phyloP scores from a whole-genome alignment of 1,140 invertebrate species.

The Drosophila setifemur region DNA sequence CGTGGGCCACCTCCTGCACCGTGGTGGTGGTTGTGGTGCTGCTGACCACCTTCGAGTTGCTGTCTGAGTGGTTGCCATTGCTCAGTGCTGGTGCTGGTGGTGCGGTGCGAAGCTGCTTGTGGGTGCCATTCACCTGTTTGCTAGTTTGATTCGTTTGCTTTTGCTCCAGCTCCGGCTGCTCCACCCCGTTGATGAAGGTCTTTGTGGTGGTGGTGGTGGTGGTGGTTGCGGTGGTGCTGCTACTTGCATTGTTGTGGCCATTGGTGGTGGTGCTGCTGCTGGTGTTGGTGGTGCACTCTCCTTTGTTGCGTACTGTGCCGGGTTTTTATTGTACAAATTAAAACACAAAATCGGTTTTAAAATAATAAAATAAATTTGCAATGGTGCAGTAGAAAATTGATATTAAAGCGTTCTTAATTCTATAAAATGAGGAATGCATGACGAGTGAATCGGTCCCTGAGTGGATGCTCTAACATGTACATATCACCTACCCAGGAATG shows the following conservation, averaged over 20 bases:
- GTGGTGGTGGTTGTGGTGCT: constrained; percentile 19
- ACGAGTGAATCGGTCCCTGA: too few relatives aligned
- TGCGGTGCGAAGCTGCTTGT: constrained; percentile 19
- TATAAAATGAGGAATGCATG: too few relatives aligned
- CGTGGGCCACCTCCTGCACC: constrained; percentile 35
- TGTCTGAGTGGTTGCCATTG: constrained; percentile 27
- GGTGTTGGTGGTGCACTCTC: constrained; percentile 40
- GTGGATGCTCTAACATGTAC: too few relatives aligned
- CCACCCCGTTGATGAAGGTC: constrained; percentile 38
- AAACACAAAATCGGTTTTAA: too few relatives aligned
- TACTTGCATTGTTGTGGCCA: not conserved
- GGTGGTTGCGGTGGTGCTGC: constrained; percentile 8
- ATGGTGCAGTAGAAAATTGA: not conserved
- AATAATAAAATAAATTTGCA: not conserved
- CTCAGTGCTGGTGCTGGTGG: constrained; percentile 7
- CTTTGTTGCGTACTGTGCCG: constrained; percentile 53
- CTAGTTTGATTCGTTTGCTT: not conserved
- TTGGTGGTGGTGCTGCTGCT: constrained; percentile 7
- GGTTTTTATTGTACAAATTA: not conserved
- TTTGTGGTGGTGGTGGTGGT: constrained; percentile 32
- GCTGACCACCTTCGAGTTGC: constrained; percentile 3
- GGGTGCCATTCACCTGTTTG: constrained; percentile 39
- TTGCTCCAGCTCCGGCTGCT: constrained; percentile 1
- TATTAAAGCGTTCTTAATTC: too few relatives aligned
- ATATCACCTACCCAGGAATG: too few relatives aligned